Evolutionary conservation across 1,140 invertebrate genomes (phyloP), one percentile per base, ranked within the genome.

Genomic region (Drosophila triauraria): DNA sequence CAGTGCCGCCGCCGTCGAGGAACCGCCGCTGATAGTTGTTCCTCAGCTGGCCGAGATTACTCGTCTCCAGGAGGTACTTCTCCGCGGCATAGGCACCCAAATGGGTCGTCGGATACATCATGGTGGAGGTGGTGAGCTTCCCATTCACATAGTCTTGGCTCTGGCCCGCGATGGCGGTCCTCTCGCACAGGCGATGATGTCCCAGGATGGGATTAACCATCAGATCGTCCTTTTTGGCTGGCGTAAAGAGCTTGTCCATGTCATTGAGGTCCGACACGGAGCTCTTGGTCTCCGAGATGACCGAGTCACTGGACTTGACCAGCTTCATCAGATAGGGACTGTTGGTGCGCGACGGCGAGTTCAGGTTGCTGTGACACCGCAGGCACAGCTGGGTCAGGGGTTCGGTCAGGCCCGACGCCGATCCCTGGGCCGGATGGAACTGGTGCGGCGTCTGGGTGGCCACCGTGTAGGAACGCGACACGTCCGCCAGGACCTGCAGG

Each of bases 121-220:
- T 79, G 3, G 84, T 88, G 3, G 85, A 90, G 25, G 80, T 78
- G 4, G 81, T 84, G 1, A 84, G 4, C 27, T 83, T 82, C 0
- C 80, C 80, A 12, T 57, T 76, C 4, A 56, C 80, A 46, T 69
- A 78, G 4, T 82, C 80, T 10, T 47, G 47, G 0, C 13, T 46
- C 6, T 54, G 74, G 0, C 74, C 35, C 1, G 38, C 9, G 35
- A 25, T 9, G 1, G 59, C 25, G 32, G 90, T 92, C 5, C 92
- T 70, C 72, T 95, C 94, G 90, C 95, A 95, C 38, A 95, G 88
- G 48, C 94, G 93, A 78, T 95, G 95, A 90, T 95, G 95, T 2
- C 94, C 93, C 20, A 94, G 61, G 48, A 93, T 93, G 56, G 94
- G 94, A 83, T 95, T 94, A 51, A 94, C 93, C 79, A 91, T 88